Evolutionary conservation across 1,140 invertebrate genomes (phyloP), one percentile per base, ranked within the genome.

Genomic region (Drosophila kanapiae): DNA sequence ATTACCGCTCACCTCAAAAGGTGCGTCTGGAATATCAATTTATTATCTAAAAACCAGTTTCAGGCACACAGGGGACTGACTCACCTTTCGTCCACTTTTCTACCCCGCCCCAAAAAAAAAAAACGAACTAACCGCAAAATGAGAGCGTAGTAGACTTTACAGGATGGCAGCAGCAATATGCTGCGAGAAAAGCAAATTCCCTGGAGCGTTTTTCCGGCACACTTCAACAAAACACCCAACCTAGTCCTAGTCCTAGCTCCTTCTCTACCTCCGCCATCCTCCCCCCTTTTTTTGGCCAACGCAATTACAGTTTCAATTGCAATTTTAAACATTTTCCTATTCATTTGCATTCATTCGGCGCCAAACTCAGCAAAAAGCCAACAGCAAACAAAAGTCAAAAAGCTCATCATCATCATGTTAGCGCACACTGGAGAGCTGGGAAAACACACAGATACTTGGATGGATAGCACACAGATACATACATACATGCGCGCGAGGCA

Each of bases 301-400:
- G 71, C 75, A 79, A 79, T 79, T 79, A 79, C 77, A 79, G 67
- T 79, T 79, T 78, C 77, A 79, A 79, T 79, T 79, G 75, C 77
- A 79, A 79, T 79, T 78, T 79, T 65, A 72, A 78, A 72, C 75
- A 79, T 79, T 79, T 78, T 72, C 67, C 77, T 78, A 79, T 72
- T 79, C 77, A 79, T 79, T 79, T 79, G 76, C 77, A 79, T 79
- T 78, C 77, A 79, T 72, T 75, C 63, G 42, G 38, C 53, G 62
- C 57, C 38, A 47, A 35, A 42, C 61, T 27, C 33, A 6, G 29
- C 72, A 58, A 76, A 78, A 78, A 79, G 75, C 42, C 63, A 71
- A 59, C 18, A 56, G 59, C 67, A 78, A 69, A 70, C 75, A 78
- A 78, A 57, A 78, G 59, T 61, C 57, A 78, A 61, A 69, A 70